These are phyloP conservation scores for Choloepus hoffmanni DNA, from an alignment of 2,113 vertebrate species.

Conservation along the genomic window DNA sequence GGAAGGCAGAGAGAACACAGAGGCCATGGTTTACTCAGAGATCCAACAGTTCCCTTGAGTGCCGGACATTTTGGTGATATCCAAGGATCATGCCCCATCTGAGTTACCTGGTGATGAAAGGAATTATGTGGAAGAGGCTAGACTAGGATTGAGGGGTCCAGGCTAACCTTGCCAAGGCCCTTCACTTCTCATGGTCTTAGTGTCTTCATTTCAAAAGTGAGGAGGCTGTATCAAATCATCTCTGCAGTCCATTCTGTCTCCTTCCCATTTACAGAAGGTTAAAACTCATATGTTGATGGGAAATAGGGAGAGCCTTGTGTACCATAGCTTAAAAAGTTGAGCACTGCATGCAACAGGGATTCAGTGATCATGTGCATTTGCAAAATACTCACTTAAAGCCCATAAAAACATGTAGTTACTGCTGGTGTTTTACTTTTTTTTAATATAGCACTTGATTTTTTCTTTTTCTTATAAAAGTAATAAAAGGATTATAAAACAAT, in stretches of 20 bases:
- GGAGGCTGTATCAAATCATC: background rate
- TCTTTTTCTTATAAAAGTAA: conserved; percentile 63
- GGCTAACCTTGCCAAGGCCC: background rate
- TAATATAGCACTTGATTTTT: conserved; percentile 51
- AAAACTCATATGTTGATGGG: background rate
- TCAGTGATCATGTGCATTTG: background rate
- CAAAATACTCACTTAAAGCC: conserved; percentile 9
- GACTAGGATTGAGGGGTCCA: background rate
- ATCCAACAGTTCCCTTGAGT: background rate
- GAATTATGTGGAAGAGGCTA: background rate
- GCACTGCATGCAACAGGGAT: no score
- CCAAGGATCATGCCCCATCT: background rate
- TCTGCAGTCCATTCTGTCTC: background rate
- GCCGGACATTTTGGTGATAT: background rate
- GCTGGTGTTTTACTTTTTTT: conserved; percentile 47
- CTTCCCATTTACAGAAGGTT: background rate
- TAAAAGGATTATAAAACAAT: conserved; percentile 58
- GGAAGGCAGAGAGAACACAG: background rate
- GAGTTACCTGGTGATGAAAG: background rate
- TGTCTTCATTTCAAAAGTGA: background rate
- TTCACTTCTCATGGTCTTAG: background rate
- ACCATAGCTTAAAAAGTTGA: background rate
- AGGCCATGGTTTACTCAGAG: background rate
- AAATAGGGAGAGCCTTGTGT: background rate
- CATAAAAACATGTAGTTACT: conserved; percentile 62